phyloP scores from a whole-genome alignment of 1,140 invertebrate species.

The Dufourea novaeangliae region DNA sequence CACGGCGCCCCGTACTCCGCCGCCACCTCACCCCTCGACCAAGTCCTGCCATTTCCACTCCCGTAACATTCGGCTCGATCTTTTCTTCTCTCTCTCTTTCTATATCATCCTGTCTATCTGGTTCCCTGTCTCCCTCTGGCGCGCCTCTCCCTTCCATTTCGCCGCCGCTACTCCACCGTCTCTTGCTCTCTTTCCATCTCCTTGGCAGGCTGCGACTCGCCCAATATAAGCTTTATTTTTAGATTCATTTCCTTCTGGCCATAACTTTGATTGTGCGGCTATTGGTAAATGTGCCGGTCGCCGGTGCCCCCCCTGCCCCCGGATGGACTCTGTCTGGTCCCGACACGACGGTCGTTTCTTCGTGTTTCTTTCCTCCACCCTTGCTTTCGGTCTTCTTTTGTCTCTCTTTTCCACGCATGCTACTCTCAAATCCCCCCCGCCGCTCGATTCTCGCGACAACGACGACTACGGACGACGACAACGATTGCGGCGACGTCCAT shows the following conservation, averaged over 20 bases:
- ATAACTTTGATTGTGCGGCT: slow-evolving; percentile 68
- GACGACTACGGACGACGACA: not conserved
- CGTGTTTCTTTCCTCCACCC: not conserved
- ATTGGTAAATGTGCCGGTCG: slow-evolving; percentile 61
- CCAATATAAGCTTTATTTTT: slow-evolving; percentile 74
- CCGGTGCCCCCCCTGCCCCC: not conserved
- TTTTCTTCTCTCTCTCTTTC: slow-evolving; percentile 41
- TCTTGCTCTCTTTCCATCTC: slow-evolving; percentile 48
- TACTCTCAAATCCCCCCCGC: not conserved
- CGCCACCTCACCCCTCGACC: slow-evolving; percentile 13
- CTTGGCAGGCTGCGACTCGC: slow-evolving; percentile 59
- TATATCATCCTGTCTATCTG: too few relatives aligned
- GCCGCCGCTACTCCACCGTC: not conserved
- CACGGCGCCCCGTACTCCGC: slow-evolving; percentile 53
- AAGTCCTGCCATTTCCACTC: not conserved
- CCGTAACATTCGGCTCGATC: slow-evolving; percentile 13
- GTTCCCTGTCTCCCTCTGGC: not conserved
- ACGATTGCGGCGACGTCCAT: not conserved
- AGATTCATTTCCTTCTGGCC: slow-evolving; percentile 72
- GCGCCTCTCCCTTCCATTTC: slow-evolving; percentile 23
- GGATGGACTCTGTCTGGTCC: not conserved
- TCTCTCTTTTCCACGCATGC: not conserved
- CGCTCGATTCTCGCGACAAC: too few relatives aligned
- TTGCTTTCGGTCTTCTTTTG: slow-evolving; percentile 8
- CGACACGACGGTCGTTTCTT: slow-evolving; percentile 1